Evolutionary conservation across 2,888 invertebrate genomes (phyloP).

Genomic region (Lithophane semibrunnea): DNA sequence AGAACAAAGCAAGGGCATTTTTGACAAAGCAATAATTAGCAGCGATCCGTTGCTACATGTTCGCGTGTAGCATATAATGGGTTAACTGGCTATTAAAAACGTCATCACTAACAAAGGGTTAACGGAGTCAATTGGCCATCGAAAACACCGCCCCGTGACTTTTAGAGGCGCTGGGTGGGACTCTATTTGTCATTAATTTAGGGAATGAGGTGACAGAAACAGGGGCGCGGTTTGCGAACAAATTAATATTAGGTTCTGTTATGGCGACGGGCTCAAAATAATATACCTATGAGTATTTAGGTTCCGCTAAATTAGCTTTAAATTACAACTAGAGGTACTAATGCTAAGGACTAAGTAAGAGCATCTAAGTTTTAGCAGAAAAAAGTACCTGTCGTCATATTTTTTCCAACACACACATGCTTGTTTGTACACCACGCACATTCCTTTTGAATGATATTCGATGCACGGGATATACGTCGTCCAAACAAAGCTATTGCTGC

Average conservation of each 20-base stretch:
- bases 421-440: neutral
- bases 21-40: slow-evolving; percentile 63
- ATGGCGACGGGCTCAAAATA: slow-evolving; percentile 38
- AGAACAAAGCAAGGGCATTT: slow-evolving; percentile 40
- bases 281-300: slow-evolving; percentile 16
- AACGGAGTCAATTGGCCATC: slow-evolving; percentile 87
- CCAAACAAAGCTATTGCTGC: slow-evolving; percentile 21
- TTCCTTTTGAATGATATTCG: slow-evolving; percentile 13
- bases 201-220: slow-evolving; percentile 88
- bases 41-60: slow-evolving; percentile 57
- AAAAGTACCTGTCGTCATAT: neutral
- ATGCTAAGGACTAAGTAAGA: neutral
- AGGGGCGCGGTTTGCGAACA: slow-evolving; percentile 84
- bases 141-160: slow-evolving; percentile 84
- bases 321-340: neutral
- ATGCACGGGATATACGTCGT: neutral
- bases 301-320: neutral
- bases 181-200: slow-evolving; percentile 90
- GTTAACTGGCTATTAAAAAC: slow-evolving; percentile 78
- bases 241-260: slow-evolving; percentile 81
- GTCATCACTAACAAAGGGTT: slow-evolving; percentile 84
- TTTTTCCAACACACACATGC: neutral
- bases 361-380: neutral
- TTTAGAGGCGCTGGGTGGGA: slow-evolving; percentile 81
- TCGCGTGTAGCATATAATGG: slow-evolving; percentile 75